Evolutionary conservation across 2,113 vertebrate species (phyloP).

Genomic region (Pangasianodon hypophthalmus): DNA sequence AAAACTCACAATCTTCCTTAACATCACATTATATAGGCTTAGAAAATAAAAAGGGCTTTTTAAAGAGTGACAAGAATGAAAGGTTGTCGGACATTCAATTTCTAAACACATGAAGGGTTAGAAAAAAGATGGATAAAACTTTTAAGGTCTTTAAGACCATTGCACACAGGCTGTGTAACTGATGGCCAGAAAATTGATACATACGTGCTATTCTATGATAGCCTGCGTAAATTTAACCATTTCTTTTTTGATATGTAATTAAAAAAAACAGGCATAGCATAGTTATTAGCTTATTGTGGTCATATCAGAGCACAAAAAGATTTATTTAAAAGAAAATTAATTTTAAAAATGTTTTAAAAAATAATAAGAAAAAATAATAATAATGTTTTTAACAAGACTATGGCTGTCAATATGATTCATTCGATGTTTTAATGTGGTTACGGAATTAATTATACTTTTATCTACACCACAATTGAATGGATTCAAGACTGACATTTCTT

Average conservation of each 20-base stretch:
- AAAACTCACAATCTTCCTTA: constrained; percentile 4
- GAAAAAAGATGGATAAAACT: not conserved
- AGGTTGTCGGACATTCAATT: not conserved
- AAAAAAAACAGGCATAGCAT: not conserved
- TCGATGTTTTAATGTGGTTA: not conserved
- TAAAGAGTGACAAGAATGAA: not conserved
- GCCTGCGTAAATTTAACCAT: not conserved
- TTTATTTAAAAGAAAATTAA: not conserved
- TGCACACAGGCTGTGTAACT: not conserved
- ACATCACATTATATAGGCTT: not conserved
- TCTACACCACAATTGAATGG: not conserved
- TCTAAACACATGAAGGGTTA: not conserved
- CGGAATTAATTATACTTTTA: not conserved
- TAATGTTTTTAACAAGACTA: not conserved
- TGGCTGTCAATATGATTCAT: not conserved
- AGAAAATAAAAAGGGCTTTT: not conserved
- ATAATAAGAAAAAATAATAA: not conserved
- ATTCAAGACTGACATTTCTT: not conserved
- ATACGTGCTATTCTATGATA: not conserved
- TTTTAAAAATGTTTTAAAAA: not conserved
- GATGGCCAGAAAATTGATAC: not conserved
- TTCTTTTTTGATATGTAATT: too few species aligned
- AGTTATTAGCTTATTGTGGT: not conserved
- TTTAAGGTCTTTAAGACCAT: not conserved
- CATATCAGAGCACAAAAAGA: not conserved